A percentile compares a stretch with the other conserved stretches of the same genome.
phyloP scores from a whole-genome alignment of 2,888 invertebrate genomes.

The Amblyteles armatorius region DNA sequence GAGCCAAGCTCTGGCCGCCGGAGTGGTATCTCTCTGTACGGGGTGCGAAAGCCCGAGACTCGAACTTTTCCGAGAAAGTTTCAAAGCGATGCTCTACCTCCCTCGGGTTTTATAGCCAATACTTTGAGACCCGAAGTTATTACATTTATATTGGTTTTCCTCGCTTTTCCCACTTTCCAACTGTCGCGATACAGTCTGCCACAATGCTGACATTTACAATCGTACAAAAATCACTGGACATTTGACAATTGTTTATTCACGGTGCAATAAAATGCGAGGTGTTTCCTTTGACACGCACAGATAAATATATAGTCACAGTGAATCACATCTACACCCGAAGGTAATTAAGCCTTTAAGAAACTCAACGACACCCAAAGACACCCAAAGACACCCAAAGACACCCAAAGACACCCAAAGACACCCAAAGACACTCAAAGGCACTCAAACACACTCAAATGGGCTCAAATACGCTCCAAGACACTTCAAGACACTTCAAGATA shows the following conservation, averaged over 20 bases:
- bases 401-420: too few relatives aligned
- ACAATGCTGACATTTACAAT: background rate
- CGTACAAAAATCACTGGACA: background rate
- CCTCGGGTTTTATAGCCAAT: constrained; percentile 60
- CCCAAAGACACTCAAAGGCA: too few relatives aligned
- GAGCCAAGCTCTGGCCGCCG: constrained; percentile 4
- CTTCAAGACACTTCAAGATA: too few relatives aligned
- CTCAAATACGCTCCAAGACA: too few relatives aligned
- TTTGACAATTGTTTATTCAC: background rate
- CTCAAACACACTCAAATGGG: too few relatives aligned
- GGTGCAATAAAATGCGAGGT: too few relatives aligned
- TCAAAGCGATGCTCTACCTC: constrained; percentile 52
- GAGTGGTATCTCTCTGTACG: background rate
- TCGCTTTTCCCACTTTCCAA: background rate
- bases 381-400: too few relatives aligned
- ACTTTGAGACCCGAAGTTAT: constrained; percentile 63
- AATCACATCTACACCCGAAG: too few relatives aligned
- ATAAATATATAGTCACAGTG: too few relatives aligned
- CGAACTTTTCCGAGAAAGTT: constrained; percentile 66
- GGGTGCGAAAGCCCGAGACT: constrained; percentile 21
- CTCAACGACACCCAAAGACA: too few relatives aligned
- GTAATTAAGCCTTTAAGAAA: too few relatives aligned
- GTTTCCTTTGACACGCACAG: too few relatives aligned
- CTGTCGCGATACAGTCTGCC: background rate
- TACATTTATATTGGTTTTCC: constrained; percentile 63